phyloP scores from a whole-genome alignment of 2,797 vertebrate genomes.

The Spinibarbus caldwelli region DNA sequence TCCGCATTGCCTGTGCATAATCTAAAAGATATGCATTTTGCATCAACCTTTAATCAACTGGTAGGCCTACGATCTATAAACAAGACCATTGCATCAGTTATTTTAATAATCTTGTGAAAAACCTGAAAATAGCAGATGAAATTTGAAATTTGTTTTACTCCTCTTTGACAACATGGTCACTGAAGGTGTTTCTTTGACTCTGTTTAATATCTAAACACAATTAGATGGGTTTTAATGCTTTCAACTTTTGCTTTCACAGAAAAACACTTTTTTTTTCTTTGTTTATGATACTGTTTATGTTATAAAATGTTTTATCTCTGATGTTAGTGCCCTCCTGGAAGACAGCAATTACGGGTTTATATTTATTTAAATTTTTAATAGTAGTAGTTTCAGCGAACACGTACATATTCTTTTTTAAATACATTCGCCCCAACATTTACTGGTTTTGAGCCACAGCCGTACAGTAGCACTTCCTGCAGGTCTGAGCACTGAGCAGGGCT shows the following conservation, averaged over 20 bases:
- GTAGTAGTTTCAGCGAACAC: not conserved
- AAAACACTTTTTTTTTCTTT: not conserved
- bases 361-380: not conserved
- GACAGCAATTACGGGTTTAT: not conserved
- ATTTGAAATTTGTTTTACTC: not conserved
- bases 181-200: not conserved
- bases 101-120: not conserved
- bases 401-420: not conserved
- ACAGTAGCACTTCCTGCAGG: slow-evolving; percentile 3
- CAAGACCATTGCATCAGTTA: not conserved
- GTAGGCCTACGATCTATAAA: not conserved
- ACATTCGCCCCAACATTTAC: not conserved
- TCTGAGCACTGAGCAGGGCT: slow-evolving; percentile 7
- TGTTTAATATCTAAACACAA: not conserved
- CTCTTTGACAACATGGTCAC: not conserved
- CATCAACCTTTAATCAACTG: not conserved
- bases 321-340: not conserved
- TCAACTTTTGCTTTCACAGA: not conserved
- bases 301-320: not conserved
- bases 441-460: slow-evolving; percentile 2
- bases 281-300: not conserved
- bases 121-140: not conserved
- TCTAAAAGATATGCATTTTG: not conserved
- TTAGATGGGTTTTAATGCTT: not conserved
- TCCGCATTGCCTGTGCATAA: not conserved